Evolutionary conservation across 2,888 invertebrate species (phyloP).

Genomic region (Mythimna vitellina): DNA sequence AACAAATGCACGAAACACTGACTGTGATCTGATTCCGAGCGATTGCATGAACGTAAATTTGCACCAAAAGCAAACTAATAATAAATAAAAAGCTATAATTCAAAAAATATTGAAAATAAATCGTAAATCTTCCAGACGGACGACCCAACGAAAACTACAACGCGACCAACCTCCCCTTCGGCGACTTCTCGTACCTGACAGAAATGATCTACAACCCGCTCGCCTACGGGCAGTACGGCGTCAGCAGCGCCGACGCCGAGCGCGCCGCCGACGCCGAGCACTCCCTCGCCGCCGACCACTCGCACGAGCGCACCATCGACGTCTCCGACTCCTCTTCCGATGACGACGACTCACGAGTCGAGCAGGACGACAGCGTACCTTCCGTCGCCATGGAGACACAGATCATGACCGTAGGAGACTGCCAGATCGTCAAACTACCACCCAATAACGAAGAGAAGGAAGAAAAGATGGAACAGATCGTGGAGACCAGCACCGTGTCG

Average conservation of each 20-base stretch:
- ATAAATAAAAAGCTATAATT: neutral
- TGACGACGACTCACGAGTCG: slow-evolving; percentile 82
- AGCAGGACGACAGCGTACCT: slow-evolving; percentile 81
- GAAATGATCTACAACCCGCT: slow-evolving; percentile 89
- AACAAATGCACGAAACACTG: slow-evolving; percentile 34
- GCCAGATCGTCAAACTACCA: slow-evolving; percentile 88
- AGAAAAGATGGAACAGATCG: slow-evolving; percentile 73
- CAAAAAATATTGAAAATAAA: neutral
- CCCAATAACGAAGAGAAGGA: slow-evolving; percentile 79
- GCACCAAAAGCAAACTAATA: slow-evolving; percentile 46
- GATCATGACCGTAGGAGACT: slow-evolving; percentile 89
- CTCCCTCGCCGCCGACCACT: slow-evolving; percentile 70
- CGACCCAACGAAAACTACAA: slow-evolving; percentile 90
- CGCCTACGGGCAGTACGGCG: slow-evolving; percentile 79
- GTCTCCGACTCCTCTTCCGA: slow-evolving; percentile 84
- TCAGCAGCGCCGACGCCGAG: slow-evolving; percentile 81
- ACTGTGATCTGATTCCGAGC: slow-evolving; percentile 13
- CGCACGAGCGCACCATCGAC: slow-evolving; percentile 85
- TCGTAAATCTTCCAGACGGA: slow-evolving; percentile 76
- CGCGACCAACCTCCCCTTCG: slow-evolving; percentile 89
- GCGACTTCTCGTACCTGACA: slow-evolving; percentile 89
- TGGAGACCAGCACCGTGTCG: slow-evolving; percentile 70
- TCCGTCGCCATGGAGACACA: slow-evolving; percentile 83
- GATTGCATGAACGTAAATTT: slow-evolving; percentile 13
- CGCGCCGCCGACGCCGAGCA: slow-evolving; percentile 79